Evolutionary conservation across 2,888 invertebrate genomes (phyloP), one percentile per base, ranked within the genome.

Genomic region (Ormyrus nitidulus): DNA sequence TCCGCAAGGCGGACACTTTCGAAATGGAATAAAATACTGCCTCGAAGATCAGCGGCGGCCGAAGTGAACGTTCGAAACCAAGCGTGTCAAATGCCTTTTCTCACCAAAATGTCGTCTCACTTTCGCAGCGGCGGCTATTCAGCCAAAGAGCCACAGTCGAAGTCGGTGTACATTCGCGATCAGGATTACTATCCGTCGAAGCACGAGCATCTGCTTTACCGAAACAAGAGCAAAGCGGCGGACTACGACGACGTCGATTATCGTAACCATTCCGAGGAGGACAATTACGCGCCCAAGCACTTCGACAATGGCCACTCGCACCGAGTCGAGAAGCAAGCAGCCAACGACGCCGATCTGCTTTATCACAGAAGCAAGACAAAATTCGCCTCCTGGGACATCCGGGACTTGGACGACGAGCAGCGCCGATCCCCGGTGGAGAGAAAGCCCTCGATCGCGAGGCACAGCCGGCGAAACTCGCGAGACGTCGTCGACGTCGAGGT

Each of bases 81-180:
- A 53, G 11, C 4, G 48, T 19, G 6, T 6, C 70, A 81, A 69
- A 84, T 83, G 81, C 82, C 85, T 80, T 84, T 84, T 61, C 82
- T 84, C 46, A 83, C 75, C 46, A 88, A 83, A 74, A 89, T 89
- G 90, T 87, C 88, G 65, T 86, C 90, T 56, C 88, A 87, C 58
- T 84, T 88, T 54, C 87, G 88, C 71, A 86, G 85, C 46, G 49
- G 62, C 19, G 79, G 59, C 70, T 82, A 79, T 49, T 81, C 82
- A 81, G 48, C 68, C 68, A 85, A 83, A 80, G 85, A 85, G 13
- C 83, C 77, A 19, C 65, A 68, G 10, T 19, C 75, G 2, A 78
- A 61, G n/a, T 44, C 68, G 11, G 56, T 69, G 11, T 75, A 72
- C 7, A 34, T 7, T 5, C 44, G 66, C 59, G 65, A 62, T 2